Percentiles rank a stretch among this genome's conserved stretches.
Conservation (phyloP, 2,113 vertebrate genomes). For the Actinemys pallida region DNA sequence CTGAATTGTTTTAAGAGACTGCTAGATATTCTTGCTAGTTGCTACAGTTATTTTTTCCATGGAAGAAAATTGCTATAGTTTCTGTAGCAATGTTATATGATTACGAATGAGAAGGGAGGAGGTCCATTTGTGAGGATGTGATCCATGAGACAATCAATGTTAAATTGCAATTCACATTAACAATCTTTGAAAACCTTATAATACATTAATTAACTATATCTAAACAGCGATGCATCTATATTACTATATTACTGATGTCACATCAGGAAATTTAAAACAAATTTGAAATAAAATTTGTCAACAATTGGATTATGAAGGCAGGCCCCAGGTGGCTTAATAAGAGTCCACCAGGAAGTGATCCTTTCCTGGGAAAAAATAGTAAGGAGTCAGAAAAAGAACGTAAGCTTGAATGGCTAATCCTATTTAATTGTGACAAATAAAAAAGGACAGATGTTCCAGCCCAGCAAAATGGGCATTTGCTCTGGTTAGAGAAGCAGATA, state of each 20-base stretch:
- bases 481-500: neutral
- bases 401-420: neutral
- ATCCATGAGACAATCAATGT: neutral
- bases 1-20: neutral
- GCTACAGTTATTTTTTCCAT: neutral
- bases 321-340: neutral
- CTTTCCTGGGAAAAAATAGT: neutral
- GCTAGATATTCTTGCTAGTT: neutral
- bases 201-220: neutral
- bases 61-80: neutral
- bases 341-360: neutral
- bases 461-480: neutral
- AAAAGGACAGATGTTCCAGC: rapidly evolving
- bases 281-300: neutral
- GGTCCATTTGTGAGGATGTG: neutral
- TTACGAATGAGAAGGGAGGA: neutral
- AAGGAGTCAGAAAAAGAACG: neutral
- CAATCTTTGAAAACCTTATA: neutral
- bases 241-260: neutral
- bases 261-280: neutral
- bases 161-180: neutral
- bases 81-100: no score
- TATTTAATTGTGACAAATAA: neutral
- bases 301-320: neutral
- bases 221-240: neutral